phyloP scores from a whole-genome alignment of 2,113 vertebrate species.

The Rhinoderma darwinii region DNA sequence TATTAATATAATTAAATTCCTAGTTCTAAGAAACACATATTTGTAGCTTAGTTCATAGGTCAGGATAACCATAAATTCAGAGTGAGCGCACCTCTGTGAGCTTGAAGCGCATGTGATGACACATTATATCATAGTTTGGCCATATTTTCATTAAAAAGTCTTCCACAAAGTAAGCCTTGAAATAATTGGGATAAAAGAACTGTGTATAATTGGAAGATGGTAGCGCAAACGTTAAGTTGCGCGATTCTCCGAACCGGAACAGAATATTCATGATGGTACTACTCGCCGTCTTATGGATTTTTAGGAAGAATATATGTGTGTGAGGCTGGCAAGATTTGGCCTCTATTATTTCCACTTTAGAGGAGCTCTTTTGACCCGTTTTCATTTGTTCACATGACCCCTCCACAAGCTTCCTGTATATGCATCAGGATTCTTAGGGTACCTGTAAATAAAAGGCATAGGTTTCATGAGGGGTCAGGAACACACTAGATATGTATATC shows the following conservation, averaged over 20 bases:
- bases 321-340: slow-evolving; percentile 71
- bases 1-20: too few species aligned
- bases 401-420: not conserved
- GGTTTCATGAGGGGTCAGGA: not conserved
- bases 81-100: too few species aligned
- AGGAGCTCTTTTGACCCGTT: not conserved
- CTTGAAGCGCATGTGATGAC: too few species aligned
- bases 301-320: slow-evolving; percentile 81
- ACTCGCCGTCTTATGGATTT: slow-evolving; percentile 86
- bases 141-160: too few species aligned
- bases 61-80: too few species aligned
- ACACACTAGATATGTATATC: too few species aligned
- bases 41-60: too few species aligned
- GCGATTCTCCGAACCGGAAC: slow-evolving; percentile 81
- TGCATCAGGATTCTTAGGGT: too few species aligned
- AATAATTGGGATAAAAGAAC: slow-evolving; percentile 80
- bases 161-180: too few species aligned
- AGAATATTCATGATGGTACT: slow-evolving; percentile 85
- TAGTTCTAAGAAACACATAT: too few species aligned
- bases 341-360: not conserved
- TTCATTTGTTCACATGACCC: not conserved
- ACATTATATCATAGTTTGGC: too few species aligned
- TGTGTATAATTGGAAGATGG: slow-evolving; percentile 72
- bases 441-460: not conserved
- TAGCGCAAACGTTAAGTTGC: slow-evolving; percentile 81